Evolutionary conservation across 1,140 invertebrate genomes (phyloP).

Genomic region (Orchesella cincta): DNA sequence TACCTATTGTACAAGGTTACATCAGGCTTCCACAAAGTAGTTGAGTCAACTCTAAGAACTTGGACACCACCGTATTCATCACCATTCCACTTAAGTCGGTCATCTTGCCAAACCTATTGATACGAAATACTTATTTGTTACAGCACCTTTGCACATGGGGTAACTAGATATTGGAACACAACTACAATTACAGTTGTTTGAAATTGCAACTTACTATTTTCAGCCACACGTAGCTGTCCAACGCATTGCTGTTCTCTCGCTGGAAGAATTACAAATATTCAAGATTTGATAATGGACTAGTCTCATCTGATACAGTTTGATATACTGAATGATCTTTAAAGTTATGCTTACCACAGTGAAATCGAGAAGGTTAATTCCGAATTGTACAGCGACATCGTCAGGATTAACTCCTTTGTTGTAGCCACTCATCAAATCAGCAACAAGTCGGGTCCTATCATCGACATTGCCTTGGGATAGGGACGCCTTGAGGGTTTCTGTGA

Average conservation of each 20-base stretch:
- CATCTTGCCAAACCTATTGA: conserved; percentile 4
- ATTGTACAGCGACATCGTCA: background rate
- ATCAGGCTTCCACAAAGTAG: conserved; percentile 16
- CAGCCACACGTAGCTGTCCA: conserved; percentile 8
- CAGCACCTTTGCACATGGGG: too few species aligned
- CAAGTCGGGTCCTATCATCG: background rate
- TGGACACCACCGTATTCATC: conserved; percentile 2
- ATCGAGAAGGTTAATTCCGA: conserved; percentile 13
- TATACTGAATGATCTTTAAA: conserved; percentile 1
- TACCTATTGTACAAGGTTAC: conserved; percentile 20
- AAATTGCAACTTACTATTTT: background rate
- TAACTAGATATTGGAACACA: too few species aligned
- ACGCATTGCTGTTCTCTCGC: background rate
- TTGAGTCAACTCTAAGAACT: background rate
- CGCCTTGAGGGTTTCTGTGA: too few species aligned
- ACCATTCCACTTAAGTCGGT: background rate
- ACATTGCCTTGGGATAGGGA: background rate
- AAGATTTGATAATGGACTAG: background rate
- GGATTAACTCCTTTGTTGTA: conserved; percentile 45
- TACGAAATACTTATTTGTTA: background rate
- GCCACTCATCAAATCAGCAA: background rate
- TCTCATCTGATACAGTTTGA: background rate
- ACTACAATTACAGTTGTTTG: too few species aligned
- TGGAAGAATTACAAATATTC: background rate
- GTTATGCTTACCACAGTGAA: conserved; percentile 3